A percentile compares a stretch with the other conserved stretches of the same genome.
Conservation (phyloP, 2,113 vertebrate species). For the Scomber colias region DNA sequence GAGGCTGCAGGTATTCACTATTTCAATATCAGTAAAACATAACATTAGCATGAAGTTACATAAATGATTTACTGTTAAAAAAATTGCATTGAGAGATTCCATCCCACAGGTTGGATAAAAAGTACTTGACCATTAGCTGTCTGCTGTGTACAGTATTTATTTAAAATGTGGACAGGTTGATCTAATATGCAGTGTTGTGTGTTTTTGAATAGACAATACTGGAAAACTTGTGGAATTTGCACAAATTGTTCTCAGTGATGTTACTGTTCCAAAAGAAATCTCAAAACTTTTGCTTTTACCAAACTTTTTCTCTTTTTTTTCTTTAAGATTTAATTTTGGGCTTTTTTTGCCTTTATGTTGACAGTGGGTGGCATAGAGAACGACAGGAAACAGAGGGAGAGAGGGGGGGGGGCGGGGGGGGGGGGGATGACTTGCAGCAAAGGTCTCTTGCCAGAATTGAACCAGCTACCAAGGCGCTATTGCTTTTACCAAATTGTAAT, state of each 20-base stretch:
- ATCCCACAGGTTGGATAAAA: conserved; percentile 1
- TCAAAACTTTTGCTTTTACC: conserved; percentile 7
- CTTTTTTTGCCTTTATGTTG: too few relatives aligned
- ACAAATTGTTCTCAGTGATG: conserved; percentile 41
- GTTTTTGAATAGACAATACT: conserved; percentile 7
- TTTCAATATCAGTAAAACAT: neutral
- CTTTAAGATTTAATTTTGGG: too few relatives aligned
- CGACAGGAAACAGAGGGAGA: too few relatives aligned
- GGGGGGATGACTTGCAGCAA: too few relatives aligned
- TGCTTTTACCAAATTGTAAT: neutral
- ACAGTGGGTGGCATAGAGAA: too few relatives aligned
- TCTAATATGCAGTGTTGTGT: conserved; percentile 32
- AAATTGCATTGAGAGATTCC: conserved; percentile 29
- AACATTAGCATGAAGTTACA: neutral
- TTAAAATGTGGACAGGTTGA: conserved; percentile 9
- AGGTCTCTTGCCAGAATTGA: too few relatives aligned
- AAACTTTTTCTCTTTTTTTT: neutral
- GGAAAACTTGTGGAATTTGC: conserved; percentile 45
- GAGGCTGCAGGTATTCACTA: neutral
- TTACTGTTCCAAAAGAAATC: conserved; percentile 7
- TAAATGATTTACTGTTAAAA: conserved; percentile 36
- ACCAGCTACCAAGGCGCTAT: neutral
- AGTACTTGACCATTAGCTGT: conserved; percentile 24
- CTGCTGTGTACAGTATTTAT: conserved; percentile 59
- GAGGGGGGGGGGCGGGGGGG: too few relatives aligned